A percentile compares a stretch with the other conserved stretches of the same genome.
Evolutionary conservation across 2,888 invertebrate genomes (phyloP).

Genomic region (Meliscaeva auricollis): DNA sequence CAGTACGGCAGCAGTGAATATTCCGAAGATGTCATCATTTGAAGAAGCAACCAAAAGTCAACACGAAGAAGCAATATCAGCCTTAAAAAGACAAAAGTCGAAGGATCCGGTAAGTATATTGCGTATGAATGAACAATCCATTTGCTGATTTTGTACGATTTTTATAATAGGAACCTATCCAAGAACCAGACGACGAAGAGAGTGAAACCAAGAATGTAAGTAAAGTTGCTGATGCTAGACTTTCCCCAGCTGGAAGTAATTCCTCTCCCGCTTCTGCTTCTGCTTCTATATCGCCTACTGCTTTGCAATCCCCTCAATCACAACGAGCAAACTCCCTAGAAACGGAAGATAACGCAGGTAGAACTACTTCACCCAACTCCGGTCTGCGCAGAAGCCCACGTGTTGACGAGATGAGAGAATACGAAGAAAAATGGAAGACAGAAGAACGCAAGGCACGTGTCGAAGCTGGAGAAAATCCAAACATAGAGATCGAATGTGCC

Average conservation of each 20-base stretch:
- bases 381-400: slow-evolving; percentile 82
- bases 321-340: slow-evolving; percentile 78
- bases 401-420: slow-evolving; percentile 81
- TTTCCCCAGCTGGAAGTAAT: slow-evolving; percentile 75
- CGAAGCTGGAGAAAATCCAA: slow-evolving; percentile 52
- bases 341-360: slow-evolving; percentile 77
- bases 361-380: slow-evolving; percentile 65
- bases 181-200: slow-evolving; percentile 49
- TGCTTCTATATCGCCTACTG: slow-evolving; percentile 77
- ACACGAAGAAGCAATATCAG: slow-evolving; percentile 80
- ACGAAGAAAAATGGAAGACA: slow-evolving; percentile 80
- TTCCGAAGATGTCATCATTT: slow-evolving; percentile 82
- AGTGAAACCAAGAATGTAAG: slow-evolving; percentile 76
- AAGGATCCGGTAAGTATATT: slow-evolving; percentile 78
- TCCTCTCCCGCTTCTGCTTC: slow-evolving; percentile 76
- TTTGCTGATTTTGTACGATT: slow-evolving; percentile 2
- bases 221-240: slow-evolving; percentile 74
- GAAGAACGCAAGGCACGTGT: slow-evolving; percentile 42
- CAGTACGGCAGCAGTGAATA: slow-evolving; percentile 76
- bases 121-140: not conserved
- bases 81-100: slow-evolving; percentile 79
- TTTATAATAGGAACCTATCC: slow-evolving; percentile 65
- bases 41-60: slow-evolving; percentile 83
- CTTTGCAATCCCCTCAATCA: slow-evolving; percentile 77
- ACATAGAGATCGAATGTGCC: slow-evolving; percentile 77